Evolutionary conservation across 2,113 vertebrate genomes (phyloP).

Genomic region (Laticauda colubrina): DNA sequence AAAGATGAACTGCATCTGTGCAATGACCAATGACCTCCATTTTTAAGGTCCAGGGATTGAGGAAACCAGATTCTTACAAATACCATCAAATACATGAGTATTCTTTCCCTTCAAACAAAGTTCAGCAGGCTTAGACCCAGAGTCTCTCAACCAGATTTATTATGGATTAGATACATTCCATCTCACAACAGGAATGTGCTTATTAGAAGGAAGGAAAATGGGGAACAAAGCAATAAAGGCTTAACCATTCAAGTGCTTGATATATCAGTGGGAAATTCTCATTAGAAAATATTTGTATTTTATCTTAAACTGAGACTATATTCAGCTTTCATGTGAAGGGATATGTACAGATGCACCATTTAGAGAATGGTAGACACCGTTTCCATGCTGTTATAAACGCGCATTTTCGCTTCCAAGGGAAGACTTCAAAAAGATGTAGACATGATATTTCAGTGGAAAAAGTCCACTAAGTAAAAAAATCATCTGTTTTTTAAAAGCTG

Average conservation of each 20-base stretch:
- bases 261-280: constrained; percentile 47
- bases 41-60: constrained; percentile 55
- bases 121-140: constrained; percentile 65
- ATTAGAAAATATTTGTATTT: constrained; percentile 41
- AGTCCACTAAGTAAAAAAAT: background rate
- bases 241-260: constrained; percentile 50
- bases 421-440: background rate
- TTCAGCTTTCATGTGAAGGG: constrained; percentile 25
- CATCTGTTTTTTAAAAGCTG: background rate
- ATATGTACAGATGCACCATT: background rate
- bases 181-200: constrained; percentile 73
- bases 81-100: constrained; percentile 68
- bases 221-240: constrained; percentile 55
- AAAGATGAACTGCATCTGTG: constrained; percentile 49
- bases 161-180: constrained; percentile 68
- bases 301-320: constrained; percentile 45
- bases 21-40: constrained; percentile 59
- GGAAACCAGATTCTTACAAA: constrained; percentile 73
- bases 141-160: constrained; percentile 73
- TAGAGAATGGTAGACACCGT: background rate
- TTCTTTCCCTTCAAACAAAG: constrained; percentile 69
- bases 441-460: background rate
- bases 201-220: constrained; percentile 59
- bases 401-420: background rate
- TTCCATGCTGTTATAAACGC: background rate